Percentiles rank a stretch among this genome's conserved stretches.
Conservation (phyloP, 2,888 invertebrate genomes). For the Argynnis bischoffii region DNA sequence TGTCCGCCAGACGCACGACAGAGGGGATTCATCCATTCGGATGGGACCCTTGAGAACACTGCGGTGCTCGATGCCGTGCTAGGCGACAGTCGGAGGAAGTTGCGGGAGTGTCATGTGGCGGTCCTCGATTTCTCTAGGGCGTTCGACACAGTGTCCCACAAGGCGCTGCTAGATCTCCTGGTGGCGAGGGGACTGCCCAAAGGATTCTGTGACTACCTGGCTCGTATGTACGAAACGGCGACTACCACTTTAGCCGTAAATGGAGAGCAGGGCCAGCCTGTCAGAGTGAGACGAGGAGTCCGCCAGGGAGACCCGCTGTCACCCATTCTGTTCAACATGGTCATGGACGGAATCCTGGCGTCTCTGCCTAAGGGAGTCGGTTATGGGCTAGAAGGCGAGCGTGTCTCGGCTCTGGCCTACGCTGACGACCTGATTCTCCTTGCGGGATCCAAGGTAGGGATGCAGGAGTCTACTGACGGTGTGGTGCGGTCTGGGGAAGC, state of each 20-base stretch:
- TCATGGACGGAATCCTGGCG: constrained; percentile 41
- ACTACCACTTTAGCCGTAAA: constrained; percentile 46
- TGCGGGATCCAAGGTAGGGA: constrained; percentile 47
- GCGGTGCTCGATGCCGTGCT: constrained; percentile 45
- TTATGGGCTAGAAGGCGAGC: constrained; percentile 40
- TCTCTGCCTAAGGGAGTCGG: constrained; percentile 41
- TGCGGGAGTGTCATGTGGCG: constrained; percentile 53
- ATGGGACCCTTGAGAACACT: constrained; percentile 56
- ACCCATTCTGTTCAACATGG: constrained; percentile 55
- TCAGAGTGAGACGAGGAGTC: constrained; percentile 51
- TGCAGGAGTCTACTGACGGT: constrained; percentile 48
- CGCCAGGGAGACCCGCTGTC: constrained; percentile 64
- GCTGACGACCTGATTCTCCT: constrained; percentile 58
- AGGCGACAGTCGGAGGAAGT: constrained; percentile 42
- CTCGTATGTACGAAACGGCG: constrained; percentile 49
- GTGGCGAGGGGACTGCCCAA: constrained; percentile 50
- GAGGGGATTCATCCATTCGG: constrained; percentile 47
- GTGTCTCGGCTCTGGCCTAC: constrained; percentile 52
- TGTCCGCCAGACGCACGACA: constrained; percentile 43
- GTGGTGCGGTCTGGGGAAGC: constrained; percentile 33
- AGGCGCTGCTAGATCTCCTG: constrained; percentile 49
- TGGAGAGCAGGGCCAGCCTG: constrained; percentile 40
- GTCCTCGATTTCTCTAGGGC: constrained; percentile 66
- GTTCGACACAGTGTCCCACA: constrained; percentile 54
- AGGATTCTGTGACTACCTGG: constrained; percentile 49